Evolutionary conservation across 2,888 invertebrate genomes (phyloP), one percentile per base, ranked within the genome.

Genomic region (Tinea pellionella): DNA sequence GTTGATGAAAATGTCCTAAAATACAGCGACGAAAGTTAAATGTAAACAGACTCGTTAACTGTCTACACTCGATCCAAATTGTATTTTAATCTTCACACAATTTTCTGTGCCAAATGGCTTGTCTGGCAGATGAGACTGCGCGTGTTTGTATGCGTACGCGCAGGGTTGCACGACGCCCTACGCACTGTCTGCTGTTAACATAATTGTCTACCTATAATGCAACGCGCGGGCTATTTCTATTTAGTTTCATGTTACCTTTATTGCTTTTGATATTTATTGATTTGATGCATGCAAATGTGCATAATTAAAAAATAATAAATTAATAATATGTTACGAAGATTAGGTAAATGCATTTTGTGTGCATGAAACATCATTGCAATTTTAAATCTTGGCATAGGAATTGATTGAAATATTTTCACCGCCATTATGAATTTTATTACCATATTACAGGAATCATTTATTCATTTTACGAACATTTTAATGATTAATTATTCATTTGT

Each of bases 31-130:
- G 15, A 47, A 47, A 47, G 13, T 47, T 47, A 16, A 47, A 47
- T n/a, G 47, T 47, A 47, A 47, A 47, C 47, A 47, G 47, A 47
- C 47, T 47, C 47, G 47, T 47, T 47, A 47, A 47, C 47, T 47
- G 15, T 47, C 47, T 47, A 13, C 47, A 47, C 47, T 47, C 47
- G 47, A 8, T 47, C 47, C 16, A 47, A 47, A 47, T 47, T 16
- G 15, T 47, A 47, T 47, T 47, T 47, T 15, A 9, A 47, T 47
- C 47, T 47, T 47, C 13, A 47, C 13, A 47, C 16, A 15, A 15
- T 47, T 9, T 15, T 15, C 7, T 15, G 47, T 47, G 47, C 47
- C 47, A 47, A 47, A 9, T 47, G 2, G 47, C 16, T 16, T 47
- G 47, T 47, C 47, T 47, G 47, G 47, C 47, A 47, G n/a, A 16